Base-by-base conservation (phyloP, 2,113 vertebrate genomes). In the Mola mola region DNA sequence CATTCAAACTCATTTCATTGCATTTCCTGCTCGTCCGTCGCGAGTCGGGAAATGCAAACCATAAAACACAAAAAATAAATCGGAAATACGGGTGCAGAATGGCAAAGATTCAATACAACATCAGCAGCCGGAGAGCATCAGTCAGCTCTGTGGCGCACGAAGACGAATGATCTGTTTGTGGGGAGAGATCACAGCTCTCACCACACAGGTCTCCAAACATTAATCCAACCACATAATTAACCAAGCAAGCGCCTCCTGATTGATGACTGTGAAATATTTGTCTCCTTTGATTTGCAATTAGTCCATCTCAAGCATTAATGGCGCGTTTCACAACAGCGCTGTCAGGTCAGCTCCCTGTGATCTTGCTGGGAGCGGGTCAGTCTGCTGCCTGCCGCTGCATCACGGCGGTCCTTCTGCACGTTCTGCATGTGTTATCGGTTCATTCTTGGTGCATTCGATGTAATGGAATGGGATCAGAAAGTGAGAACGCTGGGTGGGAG, bases 1-100 rank as follows among this genome's bases (percentile, higher is more conserved):
- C 48, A 62, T 71, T 61, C 48, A 65, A 49, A 81, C 61, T 71
- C 72, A 61, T 81, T 75, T 75, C 40, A 38, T 50, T 59, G 63
- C 43, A 72, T 78, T 76, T 75, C 29, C 37, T 71, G 22, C 36
- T 67, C 63, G 59, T 36, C 56, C 38, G 10, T 41, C 25, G 66
- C 63, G 42, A 68, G 70, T 68, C 20, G 2, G 19, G n/a, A 22
- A 36, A n/a, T 50, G 34, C 38, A 51, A 66, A 59, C 44, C n/a
- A n/a, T n/a, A n/a, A n/a, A n/a, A 13, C 42, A 42, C 7, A 12
- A 4, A 20, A 22, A 51, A 34, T 20, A 11, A 8, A 36, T 53
- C n/a, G n/a, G n/a, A 66, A 71, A 57, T 44, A 51, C 19, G n/a
- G 16, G 29, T 24, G 31, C 25, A 17, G 46, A 61, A 74, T 51